Evolutionary conservation across 2,113 vertebrate species (phyloP), one percentile per base, ranked within the genome.

Genomic region (Phyllostomus discolor): DNA sequence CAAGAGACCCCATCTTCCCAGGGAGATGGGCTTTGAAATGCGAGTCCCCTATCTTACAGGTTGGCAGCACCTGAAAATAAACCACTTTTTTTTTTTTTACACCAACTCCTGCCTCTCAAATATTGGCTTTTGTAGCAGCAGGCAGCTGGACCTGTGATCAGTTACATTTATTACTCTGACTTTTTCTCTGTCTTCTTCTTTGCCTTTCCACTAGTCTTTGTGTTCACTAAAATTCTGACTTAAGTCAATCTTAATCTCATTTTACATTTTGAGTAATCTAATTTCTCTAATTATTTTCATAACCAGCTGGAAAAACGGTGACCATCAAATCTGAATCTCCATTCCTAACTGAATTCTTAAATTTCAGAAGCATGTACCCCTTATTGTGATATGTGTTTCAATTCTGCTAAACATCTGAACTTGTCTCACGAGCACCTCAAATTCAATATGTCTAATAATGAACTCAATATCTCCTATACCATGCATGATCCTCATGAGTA

Each of bases 261-360:
- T 35, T 20, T 62, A 75, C 3, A 59, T 43, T 31, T 43, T 79
- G 1, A 46, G 5, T 75, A 12, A 85, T 31, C 7, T 10, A 5
- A 80, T 59, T 84, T 85, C 31, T 79, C 22, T 66, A 57, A 35
- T 19, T 79, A 72, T 20, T 93, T 86, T 86, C 33, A 54, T n/a
- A 46, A 22, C 43, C 14, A 78, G 1, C 26, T 78, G 4, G n/a
- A 48, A 41, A n/a, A 19, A 16, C 2, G 1, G 6, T 64, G 52
- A 59, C 2, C 5, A 5, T 6, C 2, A 72, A 82, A n/a, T 66
- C 19, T 90, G 20, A 87, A 78, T 88, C 5, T 50, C 22, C 11
- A 59, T 41, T 41, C 54, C 6, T 67, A 14, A 67, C 3, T 28
- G 5, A 86, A 66, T 91, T 67, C 14, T 7, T 41, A 31, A 64